Conservation (phyloP, 23 tunicate genomes). For the Clavelina lepadiformis region DNA sequence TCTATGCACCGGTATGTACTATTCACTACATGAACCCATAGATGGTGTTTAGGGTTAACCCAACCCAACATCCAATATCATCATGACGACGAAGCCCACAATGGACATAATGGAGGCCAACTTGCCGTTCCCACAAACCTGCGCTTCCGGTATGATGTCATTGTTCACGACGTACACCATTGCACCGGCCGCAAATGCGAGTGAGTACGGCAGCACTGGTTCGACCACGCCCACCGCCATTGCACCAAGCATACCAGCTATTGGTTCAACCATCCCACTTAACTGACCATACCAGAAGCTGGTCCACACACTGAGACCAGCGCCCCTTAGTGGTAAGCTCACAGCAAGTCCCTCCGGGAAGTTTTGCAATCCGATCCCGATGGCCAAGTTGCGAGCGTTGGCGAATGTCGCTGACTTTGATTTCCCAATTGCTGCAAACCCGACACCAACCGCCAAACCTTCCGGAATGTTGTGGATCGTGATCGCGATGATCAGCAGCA, state of each 20-base stretch:
- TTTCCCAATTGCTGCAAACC: conserved; percentile 90
- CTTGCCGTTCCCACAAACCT: conserved; percentile 81
- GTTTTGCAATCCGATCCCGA: conserved; percentile 95
- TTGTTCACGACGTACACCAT: conserved; percentile 92
- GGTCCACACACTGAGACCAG: conserved; percentile 75
- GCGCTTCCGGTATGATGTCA: conserved; percentile 97
- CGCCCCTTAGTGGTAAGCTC: conserved; percentile 87
- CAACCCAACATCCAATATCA: conserved; percentile 86
- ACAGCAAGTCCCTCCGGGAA: conserved; percentile 99
- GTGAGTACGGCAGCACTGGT: conserved; percentile 84
- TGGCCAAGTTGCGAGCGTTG: conserved; percentile 76
- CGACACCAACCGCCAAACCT: conserved; percentile 95
- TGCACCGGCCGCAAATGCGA: conserved; percentile 96
- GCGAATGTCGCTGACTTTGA: conserved; percentile 74
- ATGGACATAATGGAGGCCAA: conserved; percentile 79
- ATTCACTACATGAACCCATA: too few relatives aligned
- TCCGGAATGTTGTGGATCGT: conserved; percentile 96
- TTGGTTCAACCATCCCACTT: conserved; percentile 99
- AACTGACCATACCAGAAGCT: conserved; percentile 95
- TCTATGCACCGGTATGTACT: too few relatives aligned
- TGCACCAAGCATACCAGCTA: conserved; percentile 91
- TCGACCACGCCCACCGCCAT: conserved; percentile 65
- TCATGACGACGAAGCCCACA: conserved; percentile 96
- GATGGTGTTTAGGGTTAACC: conserved; percentile 29
- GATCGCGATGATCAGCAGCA: conserved; percentile 74